These are phyloP conservation scores for Myripristis jacobus DNA, from an alignment of 2,797 vertebrate species.

Conservation along the genomic window DNA sequence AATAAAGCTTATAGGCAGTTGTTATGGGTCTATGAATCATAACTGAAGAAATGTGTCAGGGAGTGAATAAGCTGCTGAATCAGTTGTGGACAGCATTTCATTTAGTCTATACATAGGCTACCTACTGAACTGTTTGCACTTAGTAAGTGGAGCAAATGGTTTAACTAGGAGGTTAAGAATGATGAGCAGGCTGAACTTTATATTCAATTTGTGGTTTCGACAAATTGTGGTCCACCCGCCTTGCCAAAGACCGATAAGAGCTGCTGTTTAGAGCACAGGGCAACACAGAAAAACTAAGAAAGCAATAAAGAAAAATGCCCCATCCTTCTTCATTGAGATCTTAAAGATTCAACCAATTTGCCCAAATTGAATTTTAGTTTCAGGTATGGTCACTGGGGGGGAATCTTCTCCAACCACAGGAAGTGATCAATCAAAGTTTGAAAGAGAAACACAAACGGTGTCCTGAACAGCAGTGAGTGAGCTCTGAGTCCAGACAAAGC, in stretches of 20 bases:
- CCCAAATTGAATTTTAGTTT: no score
- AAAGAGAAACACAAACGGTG: no score
- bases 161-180: conserved; percentile 17
- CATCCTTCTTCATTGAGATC: no score
- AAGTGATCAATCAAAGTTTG: no score
- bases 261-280: no score
- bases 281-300: no score
- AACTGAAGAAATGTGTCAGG: conserved; percentile 54
- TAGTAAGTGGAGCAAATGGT: conserved; percentile 23
- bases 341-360: no score
- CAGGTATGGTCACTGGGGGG: no score
- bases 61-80: conserved; percentile 51
- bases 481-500: no score
- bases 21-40: conserved; percentile 58
- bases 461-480: no score
- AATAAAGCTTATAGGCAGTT: conserved; percentile 31
- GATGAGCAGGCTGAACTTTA: conserved; percentile 11
- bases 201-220: background rate
- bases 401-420: no score
- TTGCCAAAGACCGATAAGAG: background rate
- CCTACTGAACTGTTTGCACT: conserved; percentile 20
- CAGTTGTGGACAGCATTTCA: conserved; percentile 32
- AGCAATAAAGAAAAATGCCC: no score
- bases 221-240: conserved; percentile 2
- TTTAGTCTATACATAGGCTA: background rate